Base-by-base conservation (phyloP, 2,113 vertebrate species). In the Cyanoramphus novaezelandiae region DNA sequence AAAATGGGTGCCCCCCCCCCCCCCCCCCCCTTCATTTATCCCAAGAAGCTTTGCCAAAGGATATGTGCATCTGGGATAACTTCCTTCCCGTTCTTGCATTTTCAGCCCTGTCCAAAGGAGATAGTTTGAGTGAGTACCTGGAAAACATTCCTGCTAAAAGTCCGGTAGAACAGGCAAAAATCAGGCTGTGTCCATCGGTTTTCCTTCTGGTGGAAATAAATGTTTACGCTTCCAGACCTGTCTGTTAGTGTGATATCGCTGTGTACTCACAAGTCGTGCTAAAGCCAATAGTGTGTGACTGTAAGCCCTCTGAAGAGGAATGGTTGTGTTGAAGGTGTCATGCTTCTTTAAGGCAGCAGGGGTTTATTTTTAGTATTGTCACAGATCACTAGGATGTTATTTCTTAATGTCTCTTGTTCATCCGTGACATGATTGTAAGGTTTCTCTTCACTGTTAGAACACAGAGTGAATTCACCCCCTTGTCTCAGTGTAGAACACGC, bases 281-380 rank as follows among this genome's bases (percentile, higher is more conserved):
- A 68, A 71, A 55, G 23, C 17, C 24, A 10, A 43, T 13, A 28
- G 39, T 2, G 0, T 29, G n/a, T 31, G 46, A 24, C 59, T 62
- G 53, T 70, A 24, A 74, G 24, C 27, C 9, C 59, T 74, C 11
- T 20, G 8, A 59, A 39, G 41, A 52, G 17, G 9, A 72, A 62
- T 10, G 11, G 37, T 33, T 0, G 0, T 50, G 37, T n/a, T 74
- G 86, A 44, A 63, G 20, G 41, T 63, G 29, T 0, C 67, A 64
- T 80, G 41, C 59, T 89, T 18, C 55, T 69, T 72, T 29, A 39
- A 85, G 49, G 67, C 76, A 81, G 60, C 24, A 70, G 35, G 72
- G 64, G 35, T 88, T 88, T 93, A 55, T 92, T 82, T 46, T 35
- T 67, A 37, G 55, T 31, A 11, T 63, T 86, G 3, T 28, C 72